A percentile compares a stretch with the other conserved stretches of the same genome.
These are phyloP conservation scores for Andrena trimmerana DNA, from an alignment of 2,888 invertebrate species.

Conservation along the genomic window DNA sequence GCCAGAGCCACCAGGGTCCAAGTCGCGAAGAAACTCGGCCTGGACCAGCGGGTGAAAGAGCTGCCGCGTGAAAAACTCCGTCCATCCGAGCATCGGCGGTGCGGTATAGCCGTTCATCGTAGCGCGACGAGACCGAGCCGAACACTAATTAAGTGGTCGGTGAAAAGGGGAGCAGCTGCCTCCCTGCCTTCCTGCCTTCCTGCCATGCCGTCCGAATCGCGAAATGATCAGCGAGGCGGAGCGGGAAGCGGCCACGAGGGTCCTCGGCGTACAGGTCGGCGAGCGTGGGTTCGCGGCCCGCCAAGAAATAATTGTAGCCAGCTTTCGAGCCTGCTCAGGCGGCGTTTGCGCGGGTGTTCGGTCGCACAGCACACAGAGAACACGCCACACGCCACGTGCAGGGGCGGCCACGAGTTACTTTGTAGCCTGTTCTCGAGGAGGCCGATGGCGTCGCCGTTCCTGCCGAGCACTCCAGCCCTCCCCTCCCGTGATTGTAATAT, in stretches of 20 bases:
- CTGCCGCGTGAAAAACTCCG: conserved; percentile 25
- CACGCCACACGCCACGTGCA: conserved; percentile 10
- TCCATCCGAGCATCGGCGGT: not conserved
- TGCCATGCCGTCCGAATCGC: conserved; percentile 1
- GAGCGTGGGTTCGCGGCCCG: conserved; percentile 5
- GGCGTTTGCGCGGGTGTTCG: conserved; percentile 28
- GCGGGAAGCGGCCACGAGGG: not conserved
- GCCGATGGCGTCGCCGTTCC: conserved; percentile 53
- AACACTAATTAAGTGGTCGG: conserved; percentile 44
- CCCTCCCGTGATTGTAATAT: conserved; percentile 81
- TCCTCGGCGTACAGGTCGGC: conserved; percentile 7
- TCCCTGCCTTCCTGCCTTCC: too few species aligned
- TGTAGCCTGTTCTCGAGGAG: conserved; percentile 52
- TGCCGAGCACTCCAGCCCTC: conserved; percentile 52
- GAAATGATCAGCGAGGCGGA: conserved; percentile 22
- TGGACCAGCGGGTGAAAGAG: conserved; percentile 8
- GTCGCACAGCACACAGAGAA: conserved; percentile 1
- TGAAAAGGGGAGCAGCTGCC: conserved; percentile 19
- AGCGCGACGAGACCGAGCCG: conserved; percentile 8
- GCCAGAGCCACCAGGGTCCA: not conserved
- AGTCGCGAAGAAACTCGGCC: conserved; percentile 3
- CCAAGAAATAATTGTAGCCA: conserved; percentile 30
- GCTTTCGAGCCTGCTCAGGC: conserved; percentile 18
- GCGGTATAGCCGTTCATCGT: conserved; percentile 17
- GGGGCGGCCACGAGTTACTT: conserved; percentile 43